A percentile compares a stretch with the other conserved stretches of the same genome.
phyloP scores from a whole-genome alignment of 2,113 vertebrate genomes.

The Etheostoma spectabile region DNA sequence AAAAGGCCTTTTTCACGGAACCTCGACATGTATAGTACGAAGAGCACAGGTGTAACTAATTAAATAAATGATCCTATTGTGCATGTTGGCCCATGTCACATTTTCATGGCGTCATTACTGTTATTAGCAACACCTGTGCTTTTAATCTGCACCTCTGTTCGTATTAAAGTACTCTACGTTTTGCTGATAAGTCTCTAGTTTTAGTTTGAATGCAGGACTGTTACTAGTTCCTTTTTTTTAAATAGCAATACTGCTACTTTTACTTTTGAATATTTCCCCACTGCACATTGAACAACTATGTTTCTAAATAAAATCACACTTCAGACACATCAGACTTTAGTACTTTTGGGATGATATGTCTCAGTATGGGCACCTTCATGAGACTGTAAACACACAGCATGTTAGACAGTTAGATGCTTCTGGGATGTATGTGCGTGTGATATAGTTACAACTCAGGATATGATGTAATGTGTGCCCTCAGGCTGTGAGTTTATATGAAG shows the following conservation, averaged over 20 bases:
- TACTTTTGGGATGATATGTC: neutral
- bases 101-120: neutral
- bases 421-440: neutral
- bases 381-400: neutral
- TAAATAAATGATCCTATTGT: neutral
- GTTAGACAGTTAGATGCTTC: neutral
- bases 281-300: neutral
- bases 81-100: neutral
- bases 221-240: neutral
- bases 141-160: neutral
- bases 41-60: conserved; percentile 5
- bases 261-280: neutral
- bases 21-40: neutral
- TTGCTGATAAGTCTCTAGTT: neutral
- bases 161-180: neutral
- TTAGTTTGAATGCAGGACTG: neutral
- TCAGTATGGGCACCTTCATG: neutral
- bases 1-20: neutral
- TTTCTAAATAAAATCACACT: neutral
- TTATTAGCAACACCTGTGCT: conserved; percentile 4
- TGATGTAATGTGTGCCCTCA: conserved; percentile 11
- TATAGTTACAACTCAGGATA: neutral
- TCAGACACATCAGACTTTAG: neutral
- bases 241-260: neutral
- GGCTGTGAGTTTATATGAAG: conserved; percentile 26